phyloP scores from a whole-genome alignment of 1,140 invertebrate genomes.

The Mya arenaria region DNA sequence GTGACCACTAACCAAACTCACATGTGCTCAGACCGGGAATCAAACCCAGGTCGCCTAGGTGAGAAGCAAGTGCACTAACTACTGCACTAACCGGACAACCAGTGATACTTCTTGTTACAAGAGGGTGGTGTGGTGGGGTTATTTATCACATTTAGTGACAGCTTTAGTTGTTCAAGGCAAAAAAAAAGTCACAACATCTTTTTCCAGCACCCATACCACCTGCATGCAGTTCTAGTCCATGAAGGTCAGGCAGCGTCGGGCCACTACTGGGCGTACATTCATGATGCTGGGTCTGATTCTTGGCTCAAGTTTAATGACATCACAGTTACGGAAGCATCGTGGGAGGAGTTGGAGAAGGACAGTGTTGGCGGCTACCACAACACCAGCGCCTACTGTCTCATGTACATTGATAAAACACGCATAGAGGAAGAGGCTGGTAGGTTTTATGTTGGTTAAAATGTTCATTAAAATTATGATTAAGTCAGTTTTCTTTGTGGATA shows the following conservation, averaged over 20 bases:
- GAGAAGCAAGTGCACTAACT: no score
- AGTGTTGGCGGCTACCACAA: slow-evolving; percentile 83
- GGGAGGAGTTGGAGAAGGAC: slow-evolving; percentile 82
- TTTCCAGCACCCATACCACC: slow-evolving; percentile 79
- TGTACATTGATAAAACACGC: slow-evolving; percentile 81
- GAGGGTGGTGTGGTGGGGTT: no score
- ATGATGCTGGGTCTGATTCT: slow-evolving; percentile 68
- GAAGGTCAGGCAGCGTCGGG: slow-evolving; percentile 84
- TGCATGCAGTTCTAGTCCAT: slow-evolving; percentile 83
- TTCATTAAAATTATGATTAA: no score
- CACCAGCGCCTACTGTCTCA: slow-evolving; percentile 83
- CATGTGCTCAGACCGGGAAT: no score
- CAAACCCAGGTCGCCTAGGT: no score
- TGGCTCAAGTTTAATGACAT: slow-evolving; percentile 84
- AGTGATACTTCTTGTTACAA: no score
- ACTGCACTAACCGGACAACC: no score
- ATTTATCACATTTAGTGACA: no score
- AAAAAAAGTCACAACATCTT: not conserved
- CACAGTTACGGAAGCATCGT: slow-evolving; percentile 81
- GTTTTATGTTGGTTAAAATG: no score
- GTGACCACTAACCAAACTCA: no score
- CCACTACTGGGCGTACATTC: slow-evolving; percentile 84
- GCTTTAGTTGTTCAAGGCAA: no score
- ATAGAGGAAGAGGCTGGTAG: slow-evolving; percentile 62
- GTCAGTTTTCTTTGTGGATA: no score